These are phyloP conservation scores for Erythrolamprus reginae DNA, from an alignment of 2,113 vertebrate species.

Conservation along the genomic window DNA sequence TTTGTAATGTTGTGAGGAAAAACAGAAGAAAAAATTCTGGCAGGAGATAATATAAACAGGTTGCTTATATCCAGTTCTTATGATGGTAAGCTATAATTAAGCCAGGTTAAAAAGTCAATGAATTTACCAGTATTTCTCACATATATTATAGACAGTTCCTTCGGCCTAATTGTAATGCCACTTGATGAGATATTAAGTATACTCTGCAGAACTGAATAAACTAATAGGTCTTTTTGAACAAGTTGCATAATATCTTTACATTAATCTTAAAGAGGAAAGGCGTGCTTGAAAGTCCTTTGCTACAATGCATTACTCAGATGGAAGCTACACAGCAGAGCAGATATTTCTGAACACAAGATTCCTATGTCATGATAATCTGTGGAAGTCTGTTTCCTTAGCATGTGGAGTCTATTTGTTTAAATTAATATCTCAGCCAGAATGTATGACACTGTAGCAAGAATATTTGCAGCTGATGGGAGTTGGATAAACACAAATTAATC, in stretches of 20 bases:
- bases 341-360: constrained; percentile 33
- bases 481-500: constrained; percentile 35
- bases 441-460: constrained; percentile 37
- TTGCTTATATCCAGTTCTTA: background rate
- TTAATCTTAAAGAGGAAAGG: constrained; percentile 42
- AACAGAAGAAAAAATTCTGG: background rate
- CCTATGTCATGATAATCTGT: constrained; percentile 32
- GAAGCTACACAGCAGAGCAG: constrained; percentile 29
- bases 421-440: constrained; percentile 41
- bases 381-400: constrained; percentile 37
- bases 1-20: background rate
- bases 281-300: constrained; percentile 20
- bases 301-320: constrained; percentile 31
- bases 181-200: background rate
- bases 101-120: background rate
- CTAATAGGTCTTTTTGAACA: constrained; percentile 15
- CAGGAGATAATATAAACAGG: background rate
- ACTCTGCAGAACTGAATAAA: constrained; percentile 23
- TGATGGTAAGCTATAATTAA: background rate
- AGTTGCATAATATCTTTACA: constrained; percentile 38
- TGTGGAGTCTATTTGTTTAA: constrained; percentile 50
- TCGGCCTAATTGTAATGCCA: background rate
- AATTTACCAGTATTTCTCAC: background rate
- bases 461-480: constrained; percentile 33
- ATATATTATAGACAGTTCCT: background rate